phyloP scores from a whole-genome alignment of 2,888 invertebrate genomes.

The Mycalesis mineus region DNA sequence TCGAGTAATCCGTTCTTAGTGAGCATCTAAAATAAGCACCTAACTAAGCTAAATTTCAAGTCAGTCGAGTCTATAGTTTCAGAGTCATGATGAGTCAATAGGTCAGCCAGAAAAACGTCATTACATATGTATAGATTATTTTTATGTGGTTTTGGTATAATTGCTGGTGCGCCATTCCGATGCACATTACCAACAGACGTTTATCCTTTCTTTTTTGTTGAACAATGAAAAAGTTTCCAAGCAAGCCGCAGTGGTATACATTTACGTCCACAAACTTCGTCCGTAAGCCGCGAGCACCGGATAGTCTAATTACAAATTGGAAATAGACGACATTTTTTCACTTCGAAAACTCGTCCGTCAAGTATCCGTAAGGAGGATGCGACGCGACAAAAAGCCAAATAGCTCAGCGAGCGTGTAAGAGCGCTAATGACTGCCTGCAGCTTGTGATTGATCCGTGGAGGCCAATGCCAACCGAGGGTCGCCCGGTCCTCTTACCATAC shows the following conservation, averaged over 20 bases:
- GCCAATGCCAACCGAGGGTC: slow-evolving; percentile 43
- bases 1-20: too few species aligned
- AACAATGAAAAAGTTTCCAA: too few species aligned
- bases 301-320: slow-evolving; percentile 5
- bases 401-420: slow-evolving; percentile 23
- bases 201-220: too few species aligned
- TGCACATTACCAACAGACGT: too few species aligned
- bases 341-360: slow-evolving; percentile 8
- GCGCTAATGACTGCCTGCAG: slow-evolving; percentile 22
- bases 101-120: too few species aligned
- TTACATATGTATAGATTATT: too few species aligned
- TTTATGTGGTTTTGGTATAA: not conserved
- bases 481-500: slow-evolving; percentile 22
- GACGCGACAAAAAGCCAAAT: slow-evolving; percentile 21
- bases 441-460: slow-evolving; percentile 24
- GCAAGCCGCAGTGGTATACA: too few species aligned
- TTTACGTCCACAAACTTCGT: not conserved
- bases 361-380: slow-evolving; percentile 15
- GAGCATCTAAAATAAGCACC: too few species aligned
- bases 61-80: too few species aligned
- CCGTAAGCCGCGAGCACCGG: not conserved
- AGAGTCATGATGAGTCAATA: too few species aligned
- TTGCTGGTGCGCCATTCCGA: too few species aligned
- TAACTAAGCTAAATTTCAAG: too few species aligned
- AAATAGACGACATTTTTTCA: slow-evolving; percentile 15